A percentile compares a stretch with the other conserved stretches of the same genome.
phyloP scores from a whole-genome alignment of 2,888 invertebrate species.

The Phoenoteleia sp. region DNA sequence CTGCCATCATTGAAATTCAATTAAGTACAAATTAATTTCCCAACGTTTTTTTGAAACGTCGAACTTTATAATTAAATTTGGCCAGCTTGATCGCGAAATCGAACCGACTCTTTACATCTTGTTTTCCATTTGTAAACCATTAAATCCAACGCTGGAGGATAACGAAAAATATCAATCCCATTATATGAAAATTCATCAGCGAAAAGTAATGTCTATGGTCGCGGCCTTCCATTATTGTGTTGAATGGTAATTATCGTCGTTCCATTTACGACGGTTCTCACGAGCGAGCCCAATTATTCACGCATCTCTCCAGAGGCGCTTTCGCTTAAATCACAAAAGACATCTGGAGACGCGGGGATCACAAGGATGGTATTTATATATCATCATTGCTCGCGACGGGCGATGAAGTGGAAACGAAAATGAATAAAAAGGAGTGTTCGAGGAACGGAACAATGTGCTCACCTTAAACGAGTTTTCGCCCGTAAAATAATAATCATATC shows the following conservation, averaged over 20 bases:
- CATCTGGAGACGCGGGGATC: constrained; percentile 37
- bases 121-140: constrained; percentile 3
- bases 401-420: constrained; percentile 52
- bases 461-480: constrained; percentile 56
- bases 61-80: too few species aligned
- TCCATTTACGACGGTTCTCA: constrained; percentile 30
- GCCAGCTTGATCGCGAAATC: too few species aligned
- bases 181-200: constrained; percentile 29
- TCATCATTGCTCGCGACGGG: constrained; percentile 24
- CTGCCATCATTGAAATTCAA: too few species aligned
- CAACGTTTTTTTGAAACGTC: too few species aligned
- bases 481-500: constrained; percentile 46
- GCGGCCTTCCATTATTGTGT: constrained; percentile 28
- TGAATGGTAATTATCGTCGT: constrained; percentile 42
- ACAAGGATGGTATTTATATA: constrained; percentile 35
- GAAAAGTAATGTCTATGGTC: neutral
- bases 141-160: neutral
- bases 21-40: too few species aligned
- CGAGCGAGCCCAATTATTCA: constrained; percentile 45
- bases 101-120: neutral
- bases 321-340: constrained; percentile 41
- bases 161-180: constrained; percentile 30
- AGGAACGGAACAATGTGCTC: constrained; percentile 50
- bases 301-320: constrained; percentile 18
- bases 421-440: constrained; percentile 53